These are phyloP conservation scores for Capreolus pygargus DNA, from an alignment of 2,113 vertebrate species.

Conservation along the genomic window DNA sequence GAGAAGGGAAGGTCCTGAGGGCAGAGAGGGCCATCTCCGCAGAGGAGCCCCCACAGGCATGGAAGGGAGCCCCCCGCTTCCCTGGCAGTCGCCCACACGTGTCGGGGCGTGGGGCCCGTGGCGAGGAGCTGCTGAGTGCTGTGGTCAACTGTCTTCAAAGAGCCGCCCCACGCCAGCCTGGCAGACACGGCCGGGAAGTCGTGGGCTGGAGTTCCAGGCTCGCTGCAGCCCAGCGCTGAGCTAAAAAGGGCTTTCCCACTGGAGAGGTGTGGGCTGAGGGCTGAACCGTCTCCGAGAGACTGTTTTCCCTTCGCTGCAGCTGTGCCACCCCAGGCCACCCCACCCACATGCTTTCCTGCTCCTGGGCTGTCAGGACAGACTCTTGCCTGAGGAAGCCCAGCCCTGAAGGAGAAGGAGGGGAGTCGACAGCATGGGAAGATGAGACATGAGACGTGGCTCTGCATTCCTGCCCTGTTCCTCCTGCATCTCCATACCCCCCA, in stretches of 20 bases:
- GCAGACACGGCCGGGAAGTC: slow-evolving; percentile 5
- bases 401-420: neutral
- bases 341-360: neutral
- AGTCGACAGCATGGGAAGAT: neutral
- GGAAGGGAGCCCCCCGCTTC: neutral
- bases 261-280: neutral
- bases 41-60: neutral
- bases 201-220: neutral
- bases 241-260: slow-evolving; percentile 21
- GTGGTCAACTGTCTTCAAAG: neutral
- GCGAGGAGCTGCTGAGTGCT: neutral
- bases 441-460: neutral
- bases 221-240: slow-evolving; percentile 25
- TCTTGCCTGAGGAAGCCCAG: neutral
- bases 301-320: slow-evolving; percentile 13
- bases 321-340: slow-evolving; percentile 30
- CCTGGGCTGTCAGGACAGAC: neutral
- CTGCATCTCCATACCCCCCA: neutral
- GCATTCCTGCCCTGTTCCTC: neutral
- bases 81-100: neutral
- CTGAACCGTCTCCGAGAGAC: neutral
- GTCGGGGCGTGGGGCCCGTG: neutral
- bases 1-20: neutral
- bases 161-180: neutral
- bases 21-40: neutral